Evolutionary conservation across 2,888 invertebrate genomes (phyloP).

Genomic region (Neoascia interrupta): DNA sequence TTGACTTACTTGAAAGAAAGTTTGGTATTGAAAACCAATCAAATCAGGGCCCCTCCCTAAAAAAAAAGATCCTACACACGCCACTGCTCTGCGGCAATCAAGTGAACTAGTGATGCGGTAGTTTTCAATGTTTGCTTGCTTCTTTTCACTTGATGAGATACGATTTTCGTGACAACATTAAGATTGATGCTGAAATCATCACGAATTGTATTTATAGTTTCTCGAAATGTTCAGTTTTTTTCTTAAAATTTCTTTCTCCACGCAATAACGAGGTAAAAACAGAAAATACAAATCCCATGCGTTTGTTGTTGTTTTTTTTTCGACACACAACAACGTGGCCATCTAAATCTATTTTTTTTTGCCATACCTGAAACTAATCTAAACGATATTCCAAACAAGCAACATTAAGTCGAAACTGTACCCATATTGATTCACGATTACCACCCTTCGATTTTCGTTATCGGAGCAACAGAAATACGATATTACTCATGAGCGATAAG

Average conservation of each 20-base stretch:
- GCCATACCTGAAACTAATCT: conserved; percentile 29
- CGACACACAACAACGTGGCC: neutral
- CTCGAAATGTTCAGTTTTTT: no score
- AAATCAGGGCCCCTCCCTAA: no score
- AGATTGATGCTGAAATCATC: neutral
- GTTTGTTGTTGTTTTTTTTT: no score
- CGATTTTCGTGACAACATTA: conserved; percentile 11
- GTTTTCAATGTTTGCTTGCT: neutral
- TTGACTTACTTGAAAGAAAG: no score
- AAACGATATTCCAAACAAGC: neutral
- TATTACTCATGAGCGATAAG: conserved; percentile 46
- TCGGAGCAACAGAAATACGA: conserved; percentile 25
- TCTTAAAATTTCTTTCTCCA: no score
- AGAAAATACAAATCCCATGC: no score
- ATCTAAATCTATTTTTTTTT: conserved; percentile 4
- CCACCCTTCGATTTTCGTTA: conserved; percentile 30
- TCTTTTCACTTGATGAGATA: conserved; percentile 21
- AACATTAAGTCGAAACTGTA: neutral
- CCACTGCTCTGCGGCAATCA: no score
- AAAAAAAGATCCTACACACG: no score
- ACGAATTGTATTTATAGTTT: conserved; percentile 2
- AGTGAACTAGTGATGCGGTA: conserved; percentile 30
- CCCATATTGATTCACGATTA: conserved; percentile 29
- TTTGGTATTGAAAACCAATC: no score
- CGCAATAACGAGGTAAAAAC: no score